Conservation (phyloP, 2,888 invertebrate species). For the Flexamia atlantica region DNA sequence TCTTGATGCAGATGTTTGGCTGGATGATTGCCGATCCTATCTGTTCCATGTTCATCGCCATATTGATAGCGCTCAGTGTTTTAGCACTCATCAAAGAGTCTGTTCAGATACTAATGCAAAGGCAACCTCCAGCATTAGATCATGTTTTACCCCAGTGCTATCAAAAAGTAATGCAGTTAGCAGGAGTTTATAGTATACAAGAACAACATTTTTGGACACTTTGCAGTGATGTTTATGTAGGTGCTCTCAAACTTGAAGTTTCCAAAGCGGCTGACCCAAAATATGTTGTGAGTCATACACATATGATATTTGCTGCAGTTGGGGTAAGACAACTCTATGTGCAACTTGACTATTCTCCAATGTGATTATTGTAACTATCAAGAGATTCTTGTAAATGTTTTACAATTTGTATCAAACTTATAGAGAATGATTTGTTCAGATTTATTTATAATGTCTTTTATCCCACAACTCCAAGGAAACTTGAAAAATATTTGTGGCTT, state of each 20-base stretch:
- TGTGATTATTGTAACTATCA: slow-evolving; percentile 75
- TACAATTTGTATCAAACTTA: neutral
- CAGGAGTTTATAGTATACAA: slow-evolving; percentile 97
- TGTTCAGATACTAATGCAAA: slow-evolving; percentile 94
- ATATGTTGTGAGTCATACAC: slow-evolving; percentile 94
- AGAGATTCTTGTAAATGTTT: neutral
- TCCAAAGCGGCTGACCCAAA: slow-evolving; percentile 94
- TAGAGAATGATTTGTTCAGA: neutral
- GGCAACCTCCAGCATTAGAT: slow-evolving; percentile 92
- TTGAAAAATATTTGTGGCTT: no score
- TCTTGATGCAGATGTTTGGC: slow-evolving; percentile 96
- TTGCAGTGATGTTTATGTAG: slow-evolving; percentile 95
- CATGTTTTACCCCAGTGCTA: slow-evolving; percentile 91
- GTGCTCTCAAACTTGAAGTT: slow-evolving; percentile 97
- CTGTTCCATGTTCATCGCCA: slow-evolving; percentile 97
- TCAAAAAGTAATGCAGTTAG: slow-evolving; percentile 91
- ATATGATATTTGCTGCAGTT: slow-evolving; percentile 95
- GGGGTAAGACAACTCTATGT: slow-evolving; percentile 95
- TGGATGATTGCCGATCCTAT: slow-evolving; percentile 99
- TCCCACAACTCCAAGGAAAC: neutral
- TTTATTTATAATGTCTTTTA: slow-evolving; percentile 5
- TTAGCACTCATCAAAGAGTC: slow-evolving; percentile 92
- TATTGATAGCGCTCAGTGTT: slow-evolving; percentile 93
- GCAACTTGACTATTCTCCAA: slow-evolving; percentile 94
- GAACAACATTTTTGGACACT: slow-evolving; percentile 99